Percentiles rank a stretch among this genome's conserved stretches.
Conservation (phyloP, 2,797 vertebrate genomes). For the Kryptolebias ocellatus region DNA sequence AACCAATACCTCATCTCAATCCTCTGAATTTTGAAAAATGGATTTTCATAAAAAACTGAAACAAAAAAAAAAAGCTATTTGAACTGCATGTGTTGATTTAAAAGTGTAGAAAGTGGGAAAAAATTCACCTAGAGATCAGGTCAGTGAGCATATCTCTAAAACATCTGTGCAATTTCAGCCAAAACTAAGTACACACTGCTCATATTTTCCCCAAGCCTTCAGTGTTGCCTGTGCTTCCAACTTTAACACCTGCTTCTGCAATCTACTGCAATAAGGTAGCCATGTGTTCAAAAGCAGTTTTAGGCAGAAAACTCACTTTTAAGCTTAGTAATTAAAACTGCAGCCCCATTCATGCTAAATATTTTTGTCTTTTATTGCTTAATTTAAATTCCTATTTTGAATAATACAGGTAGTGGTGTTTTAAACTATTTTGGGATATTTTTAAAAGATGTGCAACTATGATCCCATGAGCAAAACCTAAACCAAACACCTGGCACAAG, state of each 20-base stretch:
- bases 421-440: no score
- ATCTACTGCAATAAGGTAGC: conserved; percentile 63
- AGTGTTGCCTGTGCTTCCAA: conserved; percentile 57
- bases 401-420: no score
- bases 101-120: conserved; percentile 12
- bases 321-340: conserved; percentile 31
- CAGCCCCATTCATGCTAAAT: conserved; percentile 8
- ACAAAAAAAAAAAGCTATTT: conserved; percentile 28
- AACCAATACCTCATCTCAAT: not conserved
- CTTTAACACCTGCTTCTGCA: conserved; percentile 77
- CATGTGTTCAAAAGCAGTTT: conserved; percentile 48
- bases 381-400: no score
- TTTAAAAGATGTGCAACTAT: no score
- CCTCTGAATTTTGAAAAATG: conserved; percentile 21
- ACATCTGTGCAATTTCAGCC: conserved; percentile 70
- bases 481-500: conserved; percentile 34
- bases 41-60: conserved; percentile 40
- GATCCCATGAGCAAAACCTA: not conserved
- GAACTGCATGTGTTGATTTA: conserved; percentile 44
- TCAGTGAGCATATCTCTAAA: conserved; percentile 73
- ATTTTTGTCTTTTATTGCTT: not conserved
- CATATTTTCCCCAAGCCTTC: conserved; percentile 75
- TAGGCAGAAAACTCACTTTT: conserved; percentile 14
- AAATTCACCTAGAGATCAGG: conserved; percentile 37
- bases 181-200: conserved; percentile 69